Percentiles rank a stretch among this genome's conserved stretches.
Evolutionary conservation across 2,888 invertebrate species (phyloP).

Genomic region (Chrysolina haemoptera): DNA sequence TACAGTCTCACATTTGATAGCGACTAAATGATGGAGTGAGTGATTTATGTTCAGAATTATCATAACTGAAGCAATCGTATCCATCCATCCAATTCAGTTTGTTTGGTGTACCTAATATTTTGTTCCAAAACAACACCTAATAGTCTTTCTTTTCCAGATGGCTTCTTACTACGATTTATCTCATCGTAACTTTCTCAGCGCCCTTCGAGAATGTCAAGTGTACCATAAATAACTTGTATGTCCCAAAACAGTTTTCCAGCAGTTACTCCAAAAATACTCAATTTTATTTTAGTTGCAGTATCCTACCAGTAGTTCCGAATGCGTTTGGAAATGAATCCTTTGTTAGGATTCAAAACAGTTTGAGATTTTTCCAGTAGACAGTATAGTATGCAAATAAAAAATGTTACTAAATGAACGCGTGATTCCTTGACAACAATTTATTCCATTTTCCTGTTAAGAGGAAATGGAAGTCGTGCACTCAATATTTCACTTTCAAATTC

Average conservation of each 20-base stretch:
- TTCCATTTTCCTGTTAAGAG: too few relatives aligned
- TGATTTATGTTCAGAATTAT: too few relatives aligned
- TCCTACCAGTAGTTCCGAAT: background rate
- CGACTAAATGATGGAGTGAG: too few relatives aligned
- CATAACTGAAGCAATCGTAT: too few relatives aligned
- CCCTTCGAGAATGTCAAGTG: slow-evolving; percentile 13
- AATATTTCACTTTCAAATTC: too few relatives aligned
- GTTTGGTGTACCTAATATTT: too few relatives aligned
- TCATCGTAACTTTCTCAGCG: slow-evolving; percentile 11
- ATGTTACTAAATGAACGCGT: background rate
- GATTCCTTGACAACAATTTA: too few relatives aligned
- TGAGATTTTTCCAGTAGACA: background rate
- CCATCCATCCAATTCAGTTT: too few relatives aligned
- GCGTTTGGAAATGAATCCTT: background rate
- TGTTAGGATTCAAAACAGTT: background rate
- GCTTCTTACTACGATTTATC: slow-evolving; percentile 1
- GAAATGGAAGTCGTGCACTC: too few relatives aligned
- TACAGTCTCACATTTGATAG: too few relatives aligned
- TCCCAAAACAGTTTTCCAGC: slow-evolving; percentile 19
- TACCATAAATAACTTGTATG: slow-evolving; percentile 20
- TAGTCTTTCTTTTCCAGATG: slow-evolving; percentile 9
- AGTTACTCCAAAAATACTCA: slow-evolving; percentile 8
- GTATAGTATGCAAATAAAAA: background rate
- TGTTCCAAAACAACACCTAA: too few relatives aligned
- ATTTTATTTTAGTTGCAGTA: slow-evolving; percentile 18